Conservation (phyloP, 2,888 invertebrate species). For the Unio pictorum region DNA sequence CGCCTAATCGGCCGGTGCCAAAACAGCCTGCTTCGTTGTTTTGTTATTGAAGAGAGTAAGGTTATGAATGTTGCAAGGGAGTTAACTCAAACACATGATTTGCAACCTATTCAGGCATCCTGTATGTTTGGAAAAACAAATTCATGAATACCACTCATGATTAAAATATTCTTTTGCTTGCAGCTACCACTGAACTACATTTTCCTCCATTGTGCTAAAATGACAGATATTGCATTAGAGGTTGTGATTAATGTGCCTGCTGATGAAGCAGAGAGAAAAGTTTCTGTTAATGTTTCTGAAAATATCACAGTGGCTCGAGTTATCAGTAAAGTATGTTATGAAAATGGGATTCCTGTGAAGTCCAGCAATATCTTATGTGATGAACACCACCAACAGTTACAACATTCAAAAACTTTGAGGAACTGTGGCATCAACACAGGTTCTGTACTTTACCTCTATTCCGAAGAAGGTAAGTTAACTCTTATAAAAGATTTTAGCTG, state of each 20-base stretch:
- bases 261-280: slow-evolving; percentile 41
- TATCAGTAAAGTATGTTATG: slow-evolving; percentile 46
- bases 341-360: slow-evolving; percentile 42
- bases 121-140: too few species aligned
- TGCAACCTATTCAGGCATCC: too few species aligned
- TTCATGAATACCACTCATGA: too few species aligned
- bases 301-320: slow-evolving; percentile 34
- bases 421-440: slow-evolving; percentile 57
- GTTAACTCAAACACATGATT: too few species aligned
- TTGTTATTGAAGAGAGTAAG: not conserved
- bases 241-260: slow-evolving; percentile 43
- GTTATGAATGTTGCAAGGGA: not conserved
- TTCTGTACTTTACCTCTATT: slow-evolving; percentile 56
- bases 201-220: not conserved
- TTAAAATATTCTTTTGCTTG: not conserved
- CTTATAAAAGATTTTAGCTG: not conserved
- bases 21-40: not conserved
- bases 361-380: slow-evolving; percentile 57
- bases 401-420: slow-evolving; percentile 51
- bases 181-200: not conserved
- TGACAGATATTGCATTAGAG: slow-evolving; percentile 41
- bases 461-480: slow-evolving; percentile 51
- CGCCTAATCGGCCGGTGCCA: too few species aligned
- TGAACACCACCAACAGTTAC: slow-evolving; percentile 48
- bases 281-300: slow-evolving; percentile 30